Percentiles rank a stretch among this genome's conserved stretches.
phyloP scores from a whole-genome alignment of 1,140 invertebrate species.

The Formica exsecta region DNA sequence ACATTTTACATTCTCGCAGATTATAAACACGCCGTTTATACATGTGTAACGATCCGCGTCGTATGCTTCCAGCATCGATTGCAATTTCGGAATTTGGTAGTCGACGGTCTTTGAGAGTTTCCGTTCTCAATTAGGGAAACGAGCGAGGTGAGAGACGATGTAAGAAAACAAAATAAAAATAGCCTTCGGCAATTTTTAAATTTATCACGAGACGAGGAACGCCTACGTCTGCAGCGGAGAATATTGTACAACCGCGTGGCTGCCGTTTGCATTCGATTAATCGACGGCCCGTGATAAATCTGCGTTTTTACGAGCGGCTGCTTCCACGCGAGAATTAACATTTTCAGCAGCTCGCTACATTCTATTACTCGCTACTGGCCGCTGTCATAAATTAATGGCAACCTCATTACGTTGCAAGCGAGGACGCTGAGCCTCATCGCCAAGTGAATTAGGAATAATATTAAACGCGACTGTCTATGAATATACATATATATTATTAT shows the following conservation, averaged over 20 bases:
- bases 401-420: conserved; percentile 1
- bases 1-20: background rate
- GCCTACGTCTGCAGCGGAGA: conserved; percentile 39
- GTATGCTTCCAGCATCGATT: no score
- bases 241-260: conserved; percentile 9
- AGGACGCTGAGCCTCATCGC: background rate
- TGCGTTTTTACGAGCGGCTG: conserved; percentile 39
- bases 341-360: conserved; percentile 62
- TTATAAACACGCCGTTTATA: background rate
- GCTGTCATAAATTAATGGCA: conserved; percentile 36
- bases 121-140: conserved; percentile 41
- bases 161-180: conserved; percentile 42
- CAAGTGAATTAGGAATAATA: background rate
- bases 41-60: background rate
- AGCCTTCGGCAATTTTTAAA: conserved; percentile 16
- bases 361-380: conserved; percentile 56
- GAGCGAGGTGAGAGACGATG: background rate
- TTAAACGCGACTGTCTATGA: background rate
- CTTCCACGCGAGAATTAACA: conserved; percentile 35
- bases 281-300: conserved; percentile 43
- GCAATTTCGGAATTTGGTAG: conserved; percentile 16
- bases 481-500: no score
- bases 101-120: background rate
- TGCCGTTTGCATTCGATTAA: conserved; percentile 60
- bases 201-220: conserved; percentile 46